Evolutionary conservation across 2,797 vertebrate genomes (phyloP).

Genomic region (Pantherophis vulpinus): DNA sequence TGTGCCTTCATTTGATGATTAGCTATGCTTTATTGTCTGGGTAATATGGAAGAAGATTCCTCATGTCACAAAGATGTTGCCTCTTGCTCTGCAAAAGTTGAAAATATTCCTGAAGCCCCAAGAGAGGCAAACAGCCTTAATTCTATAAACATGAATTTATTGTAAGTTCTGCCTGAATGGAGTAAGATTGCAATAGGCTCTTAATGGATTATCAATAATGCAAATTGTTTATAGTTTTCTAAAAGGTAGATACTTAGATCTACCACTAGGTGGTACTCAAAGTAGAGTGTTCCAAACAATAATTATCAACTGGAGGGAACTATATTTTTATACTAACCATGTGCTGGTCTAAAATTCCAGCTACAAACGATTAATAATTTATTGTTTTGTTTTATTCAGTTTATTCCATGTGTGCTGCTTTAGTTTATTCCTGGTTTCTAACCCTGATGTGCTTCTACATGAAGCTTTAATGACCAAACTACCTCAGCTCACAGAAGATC

Average conservation of each 20-base stretch:
- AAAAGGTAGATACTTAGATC: constrained; percentile 16
- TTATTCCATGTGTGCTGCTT: not conserved
- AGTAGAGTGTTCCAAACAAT: constrained; percentile 19
- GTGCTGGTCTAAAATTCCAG: not conserved
- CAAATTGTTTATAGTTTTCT: not conserved
- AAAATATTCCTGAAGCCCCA: not conserved
- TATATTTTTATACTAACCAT: fast-evolving
- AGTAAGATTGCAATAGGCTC: not conserved
- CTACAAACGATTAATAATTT: not conserved
- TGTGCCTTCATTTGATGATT: constrained; percentile 4
- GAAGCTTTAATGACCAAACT: not conserved
- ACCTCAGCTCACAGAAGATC: not conserved
- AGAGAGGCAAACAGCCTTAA: not conserved
- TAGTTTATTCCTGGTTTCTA: not conserved
- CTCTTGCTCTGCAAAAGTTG: not conserved
- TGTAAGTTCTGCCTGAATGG: not conserved
- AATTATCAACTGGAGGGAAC: fast-evolving
- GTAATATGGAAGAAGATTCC: not conserved
- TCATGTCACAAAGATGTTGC: not conserved
- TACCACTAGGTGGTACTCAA: constrained; percentile 61
- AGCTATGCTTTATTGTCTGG: constrained; percentile 7
- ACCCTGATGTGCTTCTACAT: not conserved
- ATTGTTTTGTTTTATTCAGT: not conserved
- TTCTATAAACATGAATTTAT: not conserved
- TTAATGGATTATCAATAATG: not conserved